Evolutionary conservation across 2,113 vertebrate species (phyloP).

Genomic region (Psettodes erumei): DNA sequence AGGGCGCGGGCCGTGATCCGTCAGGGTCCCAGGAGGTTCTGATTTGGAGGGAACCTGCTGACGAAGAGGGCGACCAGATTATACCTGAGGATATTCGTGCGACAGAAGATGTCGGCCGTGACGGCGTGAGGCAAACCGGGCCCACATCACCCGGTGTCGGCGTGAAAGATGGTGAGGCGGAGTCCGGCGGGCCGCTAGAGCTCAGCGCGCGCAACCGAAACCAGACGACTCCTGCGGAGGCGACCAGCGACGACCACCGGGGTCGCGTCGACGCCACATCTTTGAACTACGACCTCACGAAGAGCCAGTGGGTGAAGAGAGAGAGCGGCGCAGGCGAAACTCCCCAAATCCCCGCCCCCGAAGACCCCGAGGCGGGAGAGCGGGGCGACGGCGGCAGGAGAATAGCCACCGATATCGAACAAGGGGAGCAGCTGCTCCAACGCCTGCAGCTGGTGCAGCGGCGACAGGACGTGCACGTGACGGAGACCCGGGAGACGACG

Average conservation of each 20-base stretch:
- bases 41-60: constrained; percentile 4
- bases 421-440: constrained; percentile 79
- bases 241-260: background rate
- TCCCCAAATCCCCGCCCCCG: background rate
- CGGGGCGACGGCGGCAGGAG: constrained; percentile 26
- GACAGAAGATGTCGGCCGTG: background rate
- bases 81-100: background rate
- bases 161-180: background rate
- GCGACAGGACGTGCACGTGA: constrained; percentile 55
- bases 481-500: constrained; percentile 22
- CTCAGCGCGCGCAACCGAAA: constrained; percentile 22
- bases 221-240: background rate
- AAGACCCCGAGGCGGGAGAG: constrained; percentile 17
- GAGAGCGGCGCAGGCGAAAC: constrained; percentile 37
- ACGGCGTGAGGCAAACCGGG: background rate
- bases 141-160: background rate
- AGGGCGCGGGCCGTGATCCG: constrained; percentile 6
- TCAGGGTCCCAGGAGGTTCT: constrained; percentile 4
- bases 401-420: constrained; percentile 62
- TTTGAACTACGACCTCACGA: constrained; percentile 40
- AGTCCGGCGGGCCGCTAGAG: constrained; percentile 1
- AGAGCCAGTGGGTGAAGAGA: constrained; percentile 48
- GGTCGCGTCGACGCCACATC: constrained; percentile 28
- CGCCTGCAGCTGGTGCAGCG: constrained; percentile 70
- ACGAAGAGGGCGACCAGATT: constrained; percentile 8